A percentile compares a stretch with the other conserved stretches of the same genome.
Conservation (phyloP, 2,888 invertebrate species). For the Eupithecia insigniata region DNA sequence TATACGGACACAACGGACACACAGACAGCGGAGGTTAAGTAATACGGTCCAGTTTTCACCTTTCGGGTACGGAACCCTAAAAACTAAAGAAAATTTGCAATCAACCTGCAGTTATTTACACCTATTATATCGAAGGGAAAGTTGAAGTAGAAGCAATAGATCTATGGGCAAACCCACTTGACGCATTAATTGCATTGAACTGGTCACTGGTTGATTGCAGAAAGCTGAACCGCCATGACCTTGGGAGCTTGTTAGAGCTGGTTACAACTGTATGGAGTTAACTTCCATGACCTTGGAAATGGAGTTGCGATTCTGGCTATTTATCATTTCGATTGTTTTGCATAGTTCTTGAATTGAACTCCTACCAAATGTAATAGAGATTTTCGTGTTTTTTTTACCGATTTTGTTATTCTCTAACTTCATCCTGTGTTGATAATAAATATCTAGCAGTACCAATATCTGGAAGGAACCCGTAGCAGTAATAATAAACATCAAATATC, state of each 20-base stretch:
- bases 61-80: too few relatives aligned
- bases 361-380: not conserved
- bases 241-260: constrained; percentile 13
- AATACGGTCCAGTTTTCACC: too few relatives aligned
- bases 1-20: too few relatives aligned
- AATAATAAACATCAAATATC: too few relatives aligned
- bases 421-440: not conserved
- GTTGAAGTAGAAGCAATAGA: constrained; percentile 17
- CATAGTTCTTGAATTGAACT: not conserved
- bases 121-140: constrained; percentile 14
- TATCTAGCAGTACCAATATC: not conserved
- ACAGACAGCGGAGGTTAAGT: too few relatives aligned
- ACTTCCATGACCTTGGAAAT: not conserved
- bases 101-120: not conserved
- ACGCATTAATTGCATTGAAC: constrained; percentile 22
- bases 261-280: constrained; percentile 6
- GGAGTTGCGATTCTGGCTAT: constrained; percentile 1
- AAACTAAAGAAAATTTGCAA: not conserved
- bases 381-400: too few relatives aligned
- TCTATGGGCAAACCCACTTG: constrained; percentile 20
- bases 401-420: not conserved
- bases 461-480: not conserved
- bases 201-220: constrained; percentile 23
- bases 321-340: not conserved
- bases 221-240: constrained; percentile 26